A percentile compares a stretch with the other conserved stretches of the same genome.
Conservation (phyloP, 2,888 invertebrate species). For the Resseliella maxima region DNA sequence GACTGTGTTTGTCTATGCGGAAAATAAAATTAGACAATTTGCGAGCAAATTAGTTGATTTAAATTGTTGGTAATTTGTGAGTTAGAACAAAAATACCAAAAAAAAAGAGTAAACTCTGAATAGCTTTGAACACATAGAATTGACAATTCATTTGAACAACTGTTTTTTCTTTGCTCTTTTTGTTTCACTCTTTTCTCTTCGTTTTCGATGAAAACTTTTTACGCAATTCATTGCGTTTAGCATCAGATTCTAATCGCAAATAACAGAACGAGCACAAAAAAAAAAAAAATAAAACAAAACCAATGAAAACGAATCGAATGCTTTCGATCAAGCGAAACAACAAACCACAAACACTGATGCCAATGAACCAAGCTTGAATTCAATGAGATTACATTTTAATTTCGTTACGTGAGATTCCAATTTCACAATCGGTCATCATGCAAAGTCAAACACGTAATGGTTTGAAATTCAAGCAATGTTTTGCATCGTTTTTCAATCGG, state of each 20-base stretch:
- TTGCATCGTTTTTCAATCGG: neutral
- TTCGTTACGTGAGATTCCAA: conserved; percentile 51
- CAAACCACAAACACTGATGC: neutral
- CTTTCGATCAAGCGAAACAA: neutral
- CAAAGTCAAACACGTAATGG: neutral
- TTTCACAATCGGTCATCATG: conserved; percentile 46
- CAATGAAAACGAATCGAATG: conserved; percentile 16
- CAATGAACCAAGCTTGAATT: neutral
- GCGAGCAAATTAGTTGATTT: conserved; percentile 23
- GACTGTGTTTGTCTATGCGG: neutral
- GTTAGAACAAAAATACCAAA: neutral
- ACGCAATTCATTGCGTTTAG: neutral
- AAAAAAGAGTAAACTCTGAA: conserved; percentile 2
- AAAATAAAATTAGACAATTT: conserved; percentile 33
- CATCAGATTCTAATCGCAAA: neutral
- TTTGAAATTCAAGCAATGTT: neutral
- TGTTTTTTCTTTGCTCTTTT: neutral
- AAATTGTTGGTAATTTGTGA: conserved; percentile 14
- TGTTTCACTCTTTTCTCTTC: too few species aligned
- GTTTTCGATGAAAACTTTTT: neutral
- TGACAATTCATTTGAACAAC: conserved; percentile 25
- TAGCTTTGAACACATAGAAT: neutral
- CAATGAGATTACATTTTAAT: conserved; percentile 51
- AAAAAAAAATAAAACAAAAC: neutral
- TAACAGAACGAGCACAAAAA: neutral